These are phyloP conservation scores for Aegotheles bennettii DNA, from an alignment of 2,113 vertebrate genomes.

Conservation along the genomic window DNA sequence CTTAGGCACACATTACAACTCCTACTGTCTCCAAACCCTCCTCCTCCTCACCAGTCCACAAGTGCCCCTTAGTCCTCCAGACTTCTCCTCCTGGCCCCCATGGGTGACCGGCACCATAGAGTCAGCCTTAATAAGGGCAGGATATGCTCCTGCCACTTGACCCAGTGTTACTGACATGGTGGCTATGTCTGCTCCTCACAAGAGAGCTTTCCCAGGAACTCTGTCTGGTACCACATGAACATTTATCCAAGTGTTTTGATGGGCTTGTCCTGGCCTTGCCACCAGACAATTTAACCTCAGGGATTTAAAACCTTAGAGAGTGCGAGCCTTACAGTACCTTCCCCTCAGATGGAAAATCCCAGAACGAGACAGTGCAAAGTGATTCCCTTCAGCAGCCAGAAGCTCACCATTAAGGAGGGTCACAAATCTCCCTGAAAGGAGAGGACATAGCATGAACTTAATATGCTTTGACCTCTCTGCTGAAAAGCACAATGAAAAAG, in stretches of 20 bases:
- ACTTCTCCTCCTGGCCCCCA: neutral
- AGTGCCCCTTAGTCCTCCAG: neutral
- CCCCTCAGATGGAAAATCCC: neutral
- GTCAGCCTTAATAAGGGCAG: neutral
- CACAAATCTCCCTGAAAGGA: neutral
- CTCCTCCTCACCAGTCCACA: neutral
- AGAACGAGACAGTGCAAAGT: neutral
- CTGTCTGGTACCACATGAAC: neutral
- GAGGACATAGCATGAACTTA: neutral
- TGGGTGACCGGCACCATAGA: neutral
- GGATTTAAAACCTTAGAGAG: neutral
- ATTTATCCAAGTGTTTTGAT: neutral
- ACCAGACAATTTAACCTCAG: neutral
- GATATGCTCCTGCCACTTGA: neutral
- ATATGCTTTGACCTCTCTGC: neutral
- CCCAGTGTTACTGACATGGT: rapidly evolving
- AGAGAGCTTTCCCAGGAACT: neutral
- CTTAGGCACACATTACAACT: neutral
- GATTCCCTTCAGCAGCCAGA: neutral
- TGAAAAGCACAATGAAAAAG: neutral
- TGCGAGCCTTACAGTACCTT: neutral
- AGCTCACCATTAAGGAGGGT: neutral
- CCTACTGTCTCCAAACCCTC: neutral
- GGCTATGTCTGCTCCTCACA: neutral
- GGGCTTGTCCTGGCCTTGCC: neutral